These are phyloP conservation scores for Phengaris alcon DNA, from an alignment of 2,888 invertebrate genomes.

Conservation along the genomic window DNA sequence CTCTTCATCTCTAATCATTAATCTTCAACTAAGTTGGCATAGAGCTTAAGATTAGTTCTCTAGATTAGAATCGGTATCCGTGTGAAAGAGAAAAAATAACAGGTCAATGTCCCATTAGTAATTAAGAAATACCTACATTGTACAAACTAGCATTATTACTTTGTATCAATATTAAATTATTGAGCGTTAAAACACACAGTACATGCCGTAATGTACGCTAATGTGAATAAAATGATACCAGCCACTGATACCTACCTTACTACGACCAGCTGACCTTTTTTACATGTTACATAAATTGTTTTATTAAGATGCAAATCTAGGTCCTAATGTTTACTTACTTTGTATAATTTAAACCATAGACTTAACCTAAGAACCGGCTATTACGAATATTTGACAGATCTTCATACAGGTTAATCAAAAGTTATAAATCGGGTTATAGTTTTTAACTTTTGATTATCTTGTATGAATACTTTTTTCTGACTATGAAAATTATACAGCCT, in stretches of 20 bases:
- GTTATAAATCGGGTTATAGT: no score
- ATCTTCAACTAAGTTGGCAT: no score
- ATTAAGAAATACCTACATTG: neutral
- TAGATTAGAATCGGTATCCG: neutral
- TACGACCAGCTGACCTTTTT: constrained; percentile 57
- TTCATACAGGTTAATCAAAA: no score
- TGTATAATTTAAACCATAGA: neutral
- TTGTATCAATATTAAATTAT: constrained; percentile 6
- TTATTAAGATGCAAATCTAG: constrained; percentile 39
- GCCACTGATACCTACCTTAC: constrained; percentile 61
- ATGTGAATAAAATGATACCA: constrained; percentile 66
- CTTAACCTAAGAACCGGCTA: no score
- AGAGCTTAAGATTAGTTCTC: no score
- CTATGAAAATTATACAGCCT: no score
- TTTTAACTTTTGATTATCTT: no score
- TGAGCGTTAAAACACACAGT: constrained; percentile 11
- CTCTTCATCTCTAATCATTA: no score
- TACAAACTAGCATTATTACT: neutral
- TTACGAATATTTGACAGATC: no score
- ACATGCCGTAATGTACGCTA: constrained; percentile 53
- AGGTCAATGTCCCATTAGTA: neutral
- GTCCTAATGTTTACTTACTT: neutral
- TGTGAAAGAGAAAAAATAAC: neutral
- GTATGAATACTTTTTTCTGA: no score
- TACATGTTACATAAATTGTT: constrained; percentile 43